phyloP scores from a whole-genome alignment of 2,888 invertebrate genomes.

The Dexiosoma caninum region DNA sequence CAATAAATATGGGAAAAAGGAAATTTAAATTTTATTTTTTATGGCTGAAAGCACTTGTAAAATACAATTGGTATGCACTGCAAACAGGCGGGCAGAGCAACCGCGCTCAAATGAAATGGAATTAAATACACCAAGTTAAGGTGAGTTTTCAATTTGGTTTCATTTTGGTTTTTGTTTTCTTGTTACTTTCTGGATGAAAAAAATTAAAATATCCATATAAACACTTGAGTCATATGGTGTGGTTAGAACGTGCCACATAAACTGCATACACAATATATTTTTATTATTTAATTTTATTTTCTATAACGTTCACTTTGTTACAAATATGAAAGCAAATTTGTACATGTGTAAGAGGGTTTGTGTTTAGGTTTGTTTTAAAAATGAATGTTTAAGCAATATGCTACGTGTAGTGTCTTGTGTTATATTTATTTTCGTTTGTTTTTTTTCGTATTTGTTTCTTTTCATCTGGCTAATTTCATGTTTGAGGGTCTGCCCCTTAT shows the following conservation, averaged over 20 bases:
- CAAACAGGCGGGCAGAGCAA: neutral
- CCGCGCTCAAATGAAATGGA: neutral
- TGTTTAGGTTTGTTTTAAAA: neutral
- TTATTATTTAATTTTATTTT: neutral
- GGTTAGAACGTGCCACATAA: constrained; percentile 66
- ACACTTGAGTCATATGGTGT: constrained; percentile 51
- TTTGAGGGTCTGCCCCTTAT: constrained; percentile 1
- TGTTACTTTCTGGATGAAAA: neutral
- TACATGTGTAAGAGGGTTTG: neutral
- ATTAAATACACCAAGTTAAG: constrained; percentile 3
- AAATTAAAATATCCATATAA: no score
- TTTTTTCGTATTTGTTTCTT: neutral
- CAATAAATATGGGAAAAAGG: constrained; percentile 30
- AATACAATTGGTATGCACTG: no score
- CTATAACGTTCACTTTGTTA: neutral
- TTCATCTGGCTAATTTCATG: neutral
- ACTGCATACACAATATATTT: constrained; percentile 63
- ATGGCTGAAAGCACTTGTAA: neutral
- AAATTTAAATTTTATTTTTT: neutral
- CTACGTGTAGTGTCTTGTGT: constrained; percentile 10
- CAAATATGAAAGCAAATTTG: neutral
- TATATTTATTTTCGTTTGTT: neutral
- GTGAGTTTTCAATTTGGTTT: neutral
- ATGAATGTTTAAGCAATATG: constrained; percentile 47
- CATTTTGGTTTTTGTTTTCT: neutral